These are phyloP conservation scores for Mesorhabditis spiculigera DNA, from an alignment of 2,888 invertebrate genomes.

Conservation along the genomic window DNA sequence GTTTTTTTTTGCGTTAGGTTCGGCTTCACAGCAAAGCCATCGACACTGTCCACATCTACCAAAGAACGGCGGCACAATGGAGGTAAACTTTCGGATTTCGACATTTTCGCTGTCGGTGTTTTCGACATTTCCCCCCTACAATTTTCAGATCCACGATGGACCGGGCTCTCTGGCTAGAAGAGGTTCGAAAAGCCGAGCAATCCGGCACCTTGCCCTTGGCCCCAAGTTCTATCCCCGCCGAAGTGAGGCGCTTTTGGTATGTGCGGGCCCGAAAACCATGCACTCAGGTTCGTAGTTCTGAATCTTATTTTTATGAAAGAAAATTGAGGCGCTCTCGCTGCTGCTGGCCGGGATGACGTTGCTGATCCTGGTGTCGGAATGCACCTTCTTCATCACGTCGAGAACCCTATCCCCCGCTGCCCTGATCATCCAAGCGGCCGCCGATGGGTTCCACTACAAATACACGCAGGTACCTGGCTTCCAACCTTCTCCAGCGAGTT, in stretches of 20 bases:
- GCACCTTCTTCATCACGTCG: constrained; percentile 88
- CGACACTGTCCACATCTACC: constrained; percentile 83
- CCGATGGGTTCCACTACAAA: constrained; percentile 80
- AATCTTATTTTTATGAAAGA: no score
- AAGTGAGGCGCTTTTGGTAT: constrained; percentile 11
- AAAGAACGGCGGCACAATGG: constrained; percentile 84
- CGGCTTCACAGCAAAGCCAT: constrained; percentile 88
- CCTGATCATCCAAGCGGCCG: constrained; percentile 80
- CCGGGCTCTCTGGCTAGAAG: constrained; percentile 37
- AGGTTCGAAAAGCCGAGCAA: constrained; percentile 29
- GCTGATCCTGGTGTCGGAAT: constrained; percentile 96
- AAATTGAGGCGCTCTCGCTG: constrained; percentile 68
- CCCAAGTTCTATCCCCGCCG: neutral
- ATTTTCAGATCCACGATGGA: constrained; percentile 28
- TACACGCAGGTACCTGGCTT: constrained; percentile 76
- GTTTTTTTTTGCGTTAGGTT: constrained; percentile 70
- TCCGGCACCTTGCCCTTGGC: neutral
- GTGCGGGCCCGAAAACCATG: constrained; percentile 6
- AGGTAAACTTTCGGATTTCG: constrained; percentile 59
- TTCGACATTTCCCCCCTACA: neutral
- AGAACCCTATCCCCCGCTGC: constrained; percentile 95
- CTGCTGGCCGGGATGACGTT: constrained; percentile 75
- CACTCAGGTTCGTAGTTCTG: constrained; percentile 8
- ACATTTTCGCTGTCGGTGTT: constrained; percentile 1
- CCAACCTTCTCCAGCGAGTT: neutral